These are phyloP conservation scores for Caenorhabditis angaria DNA, from an alignment of 2,888 invertebrate species.

Conservation along the genomic window DNA sequence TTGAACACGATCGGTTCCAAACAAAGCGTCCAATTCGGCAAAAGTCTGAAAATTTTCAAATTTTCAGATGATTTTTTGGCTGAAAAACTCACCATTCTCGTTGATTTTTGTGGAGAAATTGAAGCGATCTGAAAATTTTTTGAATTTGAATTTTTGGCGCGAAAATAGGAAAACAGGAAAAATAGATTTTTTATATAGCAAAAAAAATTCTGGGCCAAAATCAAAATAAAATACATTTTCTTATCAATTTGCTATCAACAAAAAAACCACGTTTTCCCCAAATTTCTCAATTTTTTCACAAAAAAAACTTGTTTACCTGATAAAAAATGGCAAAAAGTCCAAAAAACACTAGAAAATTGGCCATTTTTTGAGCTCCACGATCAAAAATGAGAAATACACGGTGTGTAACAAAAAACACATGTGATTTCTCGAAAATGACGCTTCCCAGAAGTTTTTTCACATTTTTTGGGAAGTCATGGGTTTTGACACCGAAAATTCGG, in stretches of 20 bases:
- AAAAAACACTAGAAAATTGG: background rate
- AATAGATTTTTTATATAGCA: no score
- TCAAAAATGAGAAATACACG: background rate
- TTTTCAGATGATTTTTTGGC: background rate
- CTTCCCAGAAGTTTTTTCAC: background rate
- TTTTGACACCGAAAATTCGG: no score
- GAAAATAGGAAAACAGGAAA: no score
- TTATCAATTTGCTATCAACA: background rate
- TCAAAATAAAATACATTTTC: background rate
- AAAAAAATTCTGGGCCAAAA: no score
- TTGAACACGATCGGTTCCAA: slow-evolving; percentile 44
- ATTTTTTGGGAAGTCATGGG: no score
- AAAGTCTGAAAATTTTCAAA: slow-evolving; percentile 22
- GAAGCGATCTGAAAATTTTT: background rate
- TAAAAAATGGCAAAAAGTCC: background rate
- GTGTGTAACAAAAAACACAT: no score
- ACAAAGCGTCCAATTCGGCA: slow-evolving; percentile 32
- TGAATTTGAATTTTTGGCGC: background rate
- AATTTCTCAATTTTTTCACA: background rate
- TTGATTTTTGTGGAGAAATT: no score
- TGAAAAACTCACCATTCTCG: slow-evolving; percentile 8
- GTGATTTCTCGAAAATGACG: background rate
- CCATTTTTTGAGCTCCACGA: background rate
- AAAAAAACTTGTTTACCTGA: background rate
- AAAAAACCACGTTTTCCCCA: background rate